Conservation (phyloP, 2,888 invertebrate species). For the Lycaena phlaeas region DNA sequence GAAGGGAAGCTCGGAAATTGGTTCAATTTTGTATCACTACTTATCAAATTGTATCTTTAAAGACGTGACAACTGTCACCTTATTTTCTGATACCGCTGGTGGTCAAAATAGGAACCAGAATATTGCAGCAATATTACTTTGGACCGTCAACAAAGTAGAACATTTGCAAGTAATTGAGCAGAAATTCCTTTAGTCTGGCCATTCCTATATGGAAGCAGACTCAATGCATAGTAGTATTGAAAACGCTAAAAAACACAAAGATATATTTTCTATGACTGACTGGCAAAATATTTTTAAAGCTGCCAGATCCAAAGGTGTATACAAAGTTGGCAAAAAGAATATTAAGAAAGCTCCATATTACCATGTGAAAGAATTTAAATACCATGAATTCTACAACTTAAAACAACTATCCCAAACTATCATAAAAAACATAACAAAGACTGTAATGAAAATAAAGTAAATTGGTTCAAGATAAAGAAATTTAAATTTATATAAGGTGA, state of each 20-base stretch:
- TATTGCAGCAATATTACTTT: slow-evolving; percentile 2
- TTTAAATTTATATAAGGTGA: slow-evolving; percentile 11
- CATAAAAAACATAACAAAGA: background rate
- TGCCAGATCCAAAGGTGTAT: background rate
- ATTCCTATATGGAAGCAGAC: slow-evolving; percentile 16
- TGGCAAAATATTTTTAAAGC: slow-evolving; percentile 13
- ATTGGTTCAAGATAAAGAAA: slow-evolving; percentile 17
- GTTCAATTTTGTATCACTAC: background rate
- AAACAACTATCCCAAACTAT: slow-evolving; percentile 9
- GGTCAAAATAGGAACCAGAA: background rate
- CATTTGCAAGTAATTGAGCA: slow-evolving; percentile 11
- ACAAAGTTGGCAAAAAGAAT: background rate
- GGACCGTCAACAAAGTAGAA: background rate
- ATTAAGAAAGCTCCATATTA: slow-evolving; percentile 8
- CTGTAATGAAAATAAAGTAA: slow-evolving; percentile 7
- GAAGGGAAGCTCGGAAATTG: slow-evolving; percentile 1
- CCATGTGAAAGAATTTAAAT: slow-evolving; percentile 12
- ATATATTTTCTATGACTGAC: slow-evolving; percentile 15
- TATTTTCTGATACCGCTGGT: slow-evolving; percentile 1
- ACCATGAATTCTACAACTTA: slow-evolving; percentile 11
- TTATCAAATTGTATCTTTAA: background rate
- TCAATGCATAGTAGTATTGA: slow-evolving; percentile 16
- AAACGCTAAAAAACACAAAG: slow-evolving; percentile 12
- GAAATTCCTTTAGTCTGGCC: slow-evolving; percentile 13
- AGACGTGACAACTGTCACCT: background rate